Base-by-base conservation (phyloP, 2,113 vertebrate genomes). In the Cryptotis parvus region DNA sequence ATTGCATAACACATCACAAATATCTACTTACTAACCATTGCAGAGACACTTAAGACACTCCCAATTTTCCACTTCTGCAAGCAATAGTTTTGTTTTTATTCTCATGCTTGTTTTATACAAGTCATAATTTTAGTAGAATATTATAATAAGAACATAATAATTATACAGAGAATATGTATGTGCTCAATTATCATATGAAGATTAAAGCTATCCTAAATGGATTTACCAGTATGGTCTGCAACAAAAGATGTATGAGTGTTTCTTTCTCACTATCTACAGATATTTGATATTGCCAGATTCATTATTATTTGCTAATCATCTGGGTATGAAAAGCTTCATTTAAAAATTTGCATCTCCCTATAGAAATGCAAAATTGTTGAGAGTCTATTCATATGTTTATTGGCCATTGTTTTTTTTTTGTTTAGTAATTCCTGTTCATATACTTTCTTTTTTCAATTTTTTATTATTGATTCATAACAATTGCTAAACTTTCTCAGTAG, bases 321-420 rank as follows among this genome's bases (percentile, higher is more conserved):
- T 94, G 68, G 9, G 41, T 82, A 82, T 61, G 49, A 81, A 96
- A 92, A 89, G 1, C 61, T 70, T 90, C 55, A 87, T 91, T 92
- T 91, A 24, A 92, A 78, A 87, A 92, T 85, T 90, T 95, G 69
- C 69, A 90, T 87, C 92, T 95, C 75, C 78, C 49, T 84, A 82
- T 43, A 78, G 69, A 94, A 89, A 94, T 95, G 18, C n/a, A 92
- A 89, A 91, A 87, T 33, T 37, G 6, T 22, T 88, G 35, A 63
- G 29, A 20, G 15, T n/a, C 52, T 88, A 94, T 94, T 96, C 78
- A 96, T 77, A 84, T 86, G 58, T 92, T 93, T 88, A 90, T 90
- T 73, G 61, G 20, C 4, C 74, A 88, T 69, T 91, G 41, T 63
- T 16, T 84, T 91, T 75, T n/a, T 11, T 24, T 90, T 58, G 9